These are phyloP conservation scores for Balearica regulorum DNA, from an alignment of 2,797 vertebrate species.

Conservation along the genomic window DNA sequence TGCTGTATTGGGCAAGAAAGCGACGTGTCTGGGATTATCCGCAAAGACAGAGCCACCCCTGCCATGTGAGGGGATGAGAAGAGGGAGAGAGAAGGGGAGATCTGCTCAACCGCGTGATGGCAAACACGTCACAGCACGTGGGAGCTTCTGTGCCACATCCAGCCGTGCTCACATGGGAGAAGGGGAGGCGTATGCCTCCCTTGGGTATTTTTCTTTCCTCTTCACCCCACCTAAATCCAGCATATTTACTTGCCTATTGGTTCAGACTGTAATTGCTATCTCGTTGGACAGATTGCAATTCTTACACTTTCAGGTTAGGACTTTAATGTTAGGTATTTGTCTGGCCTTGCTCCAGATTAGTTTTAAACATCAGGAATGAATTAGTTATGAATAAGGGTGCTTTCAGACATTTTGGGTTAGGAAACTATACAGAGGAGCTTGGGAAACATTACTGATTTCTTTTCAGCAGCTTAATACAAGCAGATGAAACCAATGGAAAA, in stretches of 20 bases:
- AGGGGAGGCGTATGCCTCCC: neutral
- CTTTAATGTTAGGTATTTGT: neutral
- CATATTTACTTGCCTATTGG: neutral
- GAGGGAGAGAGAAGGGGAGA: neutral
- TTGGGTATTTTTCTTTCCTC: neutral
- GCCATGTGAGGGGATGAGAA: neutral
- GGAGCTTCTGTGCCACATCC: neutral
- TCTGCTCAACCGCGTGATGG: neutral
- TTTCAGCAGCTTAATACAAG: neutral
- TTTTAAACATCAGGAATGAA: neutral
- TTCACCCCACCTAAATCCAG: neutral
- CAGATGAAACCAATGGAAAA: neutral
- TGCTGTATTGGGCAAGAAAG: neutral
- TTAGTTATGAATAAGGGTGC: neutral
- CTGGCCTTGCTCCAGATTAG: neutral
- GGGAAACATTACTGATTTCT: neutral
- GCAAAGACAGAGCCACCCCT: neutral
- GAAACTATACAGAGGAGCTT: neutral
- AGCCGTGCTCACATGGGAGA: neutral
- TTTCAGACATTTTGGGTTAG: neutral
- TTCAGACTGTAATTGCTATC: neutral
- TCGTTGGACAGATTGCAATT: neutral
- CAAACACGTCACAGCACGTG: neutral
- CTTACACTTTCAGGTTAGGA: neutral
- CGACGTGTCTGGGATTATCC: neutral